Evolutionary conservation across 2,113 vertebrate species (phyloP).

Genomic region (Cololabis saira): DNA sequence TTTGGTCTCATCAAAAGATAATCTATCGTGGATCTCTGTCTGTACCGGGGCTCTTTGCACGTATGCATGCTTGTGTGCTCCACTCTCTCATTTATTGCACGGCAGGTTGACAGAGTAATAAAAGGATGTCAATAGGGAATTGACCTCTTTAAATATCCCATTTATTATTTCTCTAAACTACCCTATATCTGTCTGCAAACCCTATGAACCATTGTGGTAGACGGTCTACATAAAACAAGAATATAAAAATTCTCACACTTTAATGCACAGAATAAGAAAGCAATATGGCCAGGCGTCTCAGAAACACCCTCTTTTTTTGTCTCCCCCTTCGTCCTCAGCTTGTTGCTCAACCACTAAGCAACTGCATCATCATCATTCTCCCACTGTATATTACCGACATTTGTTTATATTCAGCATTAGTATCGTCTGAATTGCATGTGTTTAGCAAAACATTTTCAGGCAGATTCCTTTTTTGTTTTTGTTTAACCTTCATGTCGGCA

Average conservation of each 20-base stretch:
- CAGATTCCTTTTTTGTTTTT: slow-evolving; percentile 6
- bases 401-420: background rate
- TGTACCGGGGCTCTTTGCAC: slow-evolving; percentile 21
- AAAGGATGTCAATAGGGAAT: slow-evolving; percentile 68
- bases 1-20: slow-evolving; percentile 45
- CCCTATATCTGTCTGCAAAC: slow-evolving; percentile 56
- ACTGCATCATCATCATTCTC: background rate
- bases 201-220: slow-evolving; percentile 49
- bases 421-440: slow-evolving; percentile 17
- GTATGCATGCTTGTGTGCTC: slow-evolving; percentile 35
- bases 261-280: slow-evolving; percentile 30
- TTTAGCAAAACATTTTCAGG: slow-evolving; percentile 8
- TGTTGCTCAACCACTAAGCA: background rate
- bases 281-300: slow-evolving; percentile 9
- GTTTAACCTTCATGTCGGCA: background rate
- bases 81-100: slow-evolving; percentile 66
- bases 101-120: slow-evolving; percentile 66
- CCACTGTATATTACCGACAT: background rate
- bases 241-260: slow-evolving; percentile 55
- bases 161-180: slow-evolving; percentile 67
- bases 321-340: background rate
- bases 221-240: slow-evolving; percentile 24
- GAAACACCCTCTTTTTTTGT: slow-evolving; percentile 4
- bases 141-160: slow-evolving; percentile 72
- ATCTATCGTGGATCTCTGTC: slow-evolving; percentile 36